Conservation (phyloP, 2,797 vertebrate genomes). For the Chelidonichthys spinosus region DNA sequence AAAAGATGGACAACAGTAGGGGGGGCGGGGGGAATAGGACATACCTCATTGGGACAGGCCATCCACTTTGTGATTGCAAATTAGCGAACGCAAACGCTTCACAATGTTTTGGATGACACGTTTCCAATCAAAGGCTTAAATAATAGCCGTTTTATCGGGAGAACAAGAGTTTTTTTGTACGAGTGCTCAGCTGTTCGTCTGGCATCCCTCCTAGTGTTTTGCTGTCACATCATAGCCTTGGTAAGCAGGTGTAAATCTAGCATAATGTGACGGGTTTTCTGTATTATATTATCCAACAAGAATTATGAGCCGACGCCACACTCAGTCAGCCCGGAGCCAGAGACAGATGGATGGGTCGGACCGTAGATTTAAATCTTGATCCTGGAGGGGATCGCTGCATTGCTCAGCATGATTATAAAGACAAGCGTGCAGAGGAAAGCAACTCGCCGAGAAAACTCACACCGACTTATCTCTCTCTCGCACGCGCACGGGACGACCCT, state of each 20-base stretch:
- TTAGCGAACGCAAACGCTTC: neutral
- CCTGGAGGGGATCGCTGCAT: conserved; percentile 17
- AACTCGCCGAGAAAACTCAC: conserved; percentile 18
- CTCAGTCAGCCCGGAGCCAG: conserved; percentile 30
- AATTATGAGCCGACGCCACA: conserved; percentile 33
- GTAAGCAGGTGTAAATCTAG: conserved; percentile 44
- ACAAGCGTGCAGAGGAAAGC: conserved; percentile 14
- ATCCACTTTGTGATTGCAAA: neutral
- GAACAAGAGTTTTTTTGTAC: neutral
- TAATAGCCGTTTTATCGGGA: conserved; percentile 2
- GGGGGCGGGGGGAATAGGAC: neutral
- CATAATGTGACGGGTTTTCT: conserved; percentile 41
- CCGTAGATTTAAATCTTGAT: conserved; percentile 51
- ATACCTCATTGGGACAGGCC: neutral
- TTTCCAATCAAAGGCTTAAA: conserved; percentile 7
- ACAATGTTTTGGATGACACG: neutral
- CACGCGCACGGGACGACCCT: neutral
- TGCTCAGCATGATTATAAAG: conserved; percentile 41
- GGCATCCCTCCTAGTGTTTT: conserved; percentile 8
- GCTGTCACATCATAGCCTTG: conserved; percentile 18
- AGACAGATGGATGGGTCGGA: conserved; percentile 46
- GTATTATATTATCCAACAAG: conserved; percentile 30
- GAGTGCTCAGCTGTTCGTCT: conserved; percentile 11
- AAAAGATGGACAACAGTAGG: conserved; percentile 32
- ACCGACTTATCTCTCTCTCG: neutral